These are phyloP conservation scores for Tapirus indicus DNA, from an alignment of 2,797 vertebrate genomes.

Conservation along the genomic window DNA sequence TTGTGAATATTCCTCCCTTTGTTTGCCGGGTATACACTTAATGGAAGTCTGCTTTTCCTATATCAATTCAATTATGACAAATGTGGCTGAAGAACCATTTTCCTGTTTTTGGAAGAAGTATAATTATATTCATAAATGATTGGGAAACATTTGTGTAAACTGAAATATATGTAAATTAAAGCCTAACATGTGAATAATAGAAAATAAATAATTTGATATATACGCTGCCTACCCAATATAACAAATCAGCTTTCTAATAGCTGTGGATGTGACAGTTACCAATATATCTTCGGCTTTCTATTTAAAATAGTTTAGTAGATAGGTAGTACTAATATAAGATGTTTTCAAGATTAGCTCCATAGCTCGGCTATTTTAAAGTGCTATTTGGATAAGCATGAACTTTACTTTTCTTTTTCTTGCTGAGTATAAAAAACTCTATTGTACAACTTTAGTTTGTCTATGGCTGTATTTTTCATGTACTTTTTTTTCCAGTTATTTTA, in stretches of 20 bases:
- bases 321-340: background rate
- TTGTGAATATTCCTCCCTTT: background rate
- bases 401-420: background rate
- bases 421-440: too few relatives aligned
- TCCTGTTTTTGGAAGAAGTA: background rate
- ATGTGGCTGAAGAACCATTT: background rate
- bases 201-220: background rate
- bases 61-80: background rate
- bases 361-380: background rate
- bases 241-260: background rate
- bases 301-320: constrained; percentile 28
- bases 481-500: too few relatives aligned
- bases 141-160: background rate
- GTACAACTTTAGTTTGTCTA: too few relatives aligned
- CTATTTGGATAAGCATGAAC: background rate
- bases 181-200: background rate
- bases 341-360: background rate
- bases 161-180: background rate
- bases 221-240: background rate
- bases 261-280: background rate
- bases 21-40: background rate
- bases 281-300: background rate
- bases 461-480: too few relatives aligned
- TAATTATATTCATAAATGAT: background rate
- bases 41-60: background rate